Conservation (phyloP, 92 coral and sea anemone species). For the Actinostola sp. region DNA sequence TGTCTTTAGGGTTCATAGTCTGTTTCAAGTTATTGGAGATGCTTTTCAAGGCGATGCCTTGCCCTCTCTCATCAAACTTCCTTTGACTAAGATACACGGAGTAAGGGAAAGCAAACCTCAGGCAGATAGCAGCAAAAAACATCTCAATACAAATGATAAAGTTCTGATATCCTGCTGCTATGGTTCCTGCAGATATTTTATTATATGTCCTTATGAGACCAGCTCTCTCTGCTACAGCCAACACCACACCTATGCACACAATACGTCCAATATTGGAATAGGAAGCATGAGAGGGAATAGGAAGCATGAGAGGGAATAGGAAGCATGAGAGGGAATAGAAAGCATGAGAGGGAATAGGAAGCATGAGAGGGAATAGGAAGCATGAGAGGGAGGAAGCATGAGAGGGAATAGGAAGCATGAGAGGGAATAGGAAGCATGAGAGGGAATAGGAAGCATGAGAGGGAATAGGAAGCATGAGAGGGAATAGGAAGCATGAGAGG, state of each 20-base stretch:
- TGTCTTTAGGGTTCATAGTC: slow-evolving; percentile 96
- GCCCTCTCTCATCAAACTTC: slow-evolving; percentile 88
- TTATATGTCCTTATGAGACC: slow-evolving; percentile 89
- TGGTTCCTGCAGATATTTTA: slow-evolving; percentile 93
- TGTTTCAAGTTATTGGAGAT: slow-evolving; percentile 92
- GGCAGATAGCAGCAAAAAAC: slow-evolving; percentile 96
- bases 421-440: no score
- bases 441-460: no score
- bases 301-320: no score
- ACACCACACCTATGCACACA: slow-evolving; percentile 67
- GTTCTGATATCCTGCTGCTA: slow-evolving; percentile 96
- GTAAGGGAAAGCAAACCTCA: slow-evolving; percentile 94
- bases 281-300: no score
- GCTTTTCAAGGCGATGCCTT: slow-evolving; percentile 93
- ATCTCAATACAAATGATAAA: slow-evolving; percentile 95
- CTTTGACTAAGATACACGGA: slow-evolving; percentile 85
- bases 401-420: no score
- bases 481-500: no score
- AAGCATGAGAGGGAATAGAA: no score
- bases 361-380: no score
- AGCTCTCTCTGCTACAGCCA: slow-evolving; percentile 89
- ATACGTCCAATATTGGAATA: neutral
- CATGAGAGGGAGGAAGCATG: no score
- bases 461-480: no score
- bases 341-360: no score